These are phyloP conservation scores for Noctua comes DNA, from an alignment of 2,888 invertebrate species.

Conservation along the genomic window DNA sequence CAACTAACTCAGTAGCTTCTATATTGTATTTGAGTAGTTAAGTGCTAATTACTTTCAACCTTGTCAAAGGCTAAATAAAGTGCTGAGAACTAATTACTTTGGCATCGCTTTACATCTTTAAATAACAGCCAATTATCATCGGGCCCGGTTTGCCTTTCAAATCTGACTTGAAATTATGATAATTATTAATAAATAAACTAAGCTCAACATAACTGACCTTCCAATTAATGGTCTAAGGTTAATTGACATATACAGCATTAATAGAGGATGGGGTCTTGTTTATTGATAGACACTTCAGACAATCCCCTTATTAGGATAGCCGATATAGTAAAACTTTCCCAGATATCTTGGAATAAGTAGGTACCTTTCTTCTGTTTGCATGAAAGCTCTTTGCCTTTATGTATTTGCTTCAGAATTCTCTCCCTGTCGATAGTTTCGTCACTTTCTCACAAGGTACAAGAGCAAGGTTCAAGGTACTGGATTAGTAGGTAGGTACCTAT, in stretches of 20 bases:
- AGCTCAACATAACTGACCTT: background rate
- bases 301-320: background rate
- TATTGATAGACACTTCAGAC: background rate
- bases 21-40: background rate
- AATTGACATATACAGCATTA: background rate
- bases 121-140: background rate
- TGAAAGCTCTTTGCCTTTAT: background rate
- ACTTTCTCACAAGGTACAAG: background rate
- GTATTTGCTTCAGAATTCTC: background rate
- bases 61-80: conserved; percentile 2
- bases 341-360: background rate
- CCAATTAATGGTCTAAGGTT: background rate
- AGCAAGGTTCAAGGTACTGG: background rate
- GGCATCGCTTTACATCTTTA: background rate
- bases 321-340: background rate
- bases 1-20: conserved; percentile 5
- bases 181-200: background rate
- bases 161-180: too few species aligned
- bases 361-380: background rate
- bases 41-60: conserved; percentile 2
- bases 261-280: background rate
- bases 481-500: conserved; percentile 1
- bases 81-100: background rate
- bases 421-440: background rate
- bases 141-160: background rate